Evolutionary conservation across 2,888 invertebrate genomes (phyloP).

Genomic region (Anorthoa munda): DNA sequence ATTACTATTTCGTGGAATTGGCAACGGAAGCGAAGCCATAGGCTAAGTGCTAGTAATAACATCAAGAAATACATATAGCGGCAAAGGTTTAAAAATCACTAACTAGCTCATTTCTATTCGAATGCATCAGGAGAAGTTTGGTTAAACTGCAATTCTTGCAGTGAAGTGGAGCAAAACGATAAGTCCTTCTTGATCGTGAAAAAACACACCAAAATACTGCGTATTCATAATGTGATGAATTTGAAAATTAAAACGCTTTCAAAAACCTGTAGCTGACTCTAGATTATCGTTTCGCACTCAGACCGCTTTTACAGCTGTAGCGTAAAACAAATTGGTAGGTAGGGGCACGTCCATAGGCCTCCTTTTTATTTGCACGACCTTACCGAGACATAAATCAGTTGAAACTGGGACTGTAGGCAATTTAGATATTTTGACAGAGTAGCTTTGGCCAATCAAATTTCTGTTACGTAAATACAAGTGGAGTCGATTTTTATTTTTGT

Average conservation of each 20-base stretch:
- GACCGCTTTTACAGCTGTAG: slow-evolving; percentile 39
- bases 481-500: slow-evolving; percentile 6
- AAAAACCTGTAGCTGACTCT: slow-evolving; percentile 11
- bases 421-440: slow-evolving; percentile 40
- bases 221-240: background rate
- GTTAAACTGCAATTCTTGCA: too few relatives aligned
- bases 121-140: too few relatives aligned
- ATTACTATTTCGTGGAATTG: too few relatives aligned
- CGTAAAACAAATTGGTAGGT: slow-evolving; percentile 54
- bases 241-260: slow-evolving; percentile 4
- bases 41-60: too few relatives aligned
- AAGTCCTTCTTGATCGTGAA: background rate
- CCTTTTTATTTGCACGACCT: slow-evolving; percentile 35
- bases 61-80: too few relatives aligned
- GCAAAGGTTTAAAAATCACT: too few relatives aligned
- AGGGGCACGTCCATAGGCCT: slow-evolving; percentile 18
- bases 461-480: slow-evolving; percentile 21
- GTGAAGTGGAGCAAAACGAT: too few relatives aligned
- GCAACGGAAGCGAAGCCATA: too few relatives aligned
- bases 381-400: slow-evolving; percentile 35
- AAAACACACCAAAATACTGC: background rate
- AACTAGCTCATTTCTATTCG: too few relatives aligned
- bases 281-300: slow-evolving; percentile 37
- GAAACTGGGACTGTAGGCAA: background rate
- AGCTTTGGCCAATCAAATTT: slow-evolving; percentile 36